phyloP scores from a whole-genome alignment of 2,888 invertebrate genomes.

The Lithophane leautieri region DNA sequence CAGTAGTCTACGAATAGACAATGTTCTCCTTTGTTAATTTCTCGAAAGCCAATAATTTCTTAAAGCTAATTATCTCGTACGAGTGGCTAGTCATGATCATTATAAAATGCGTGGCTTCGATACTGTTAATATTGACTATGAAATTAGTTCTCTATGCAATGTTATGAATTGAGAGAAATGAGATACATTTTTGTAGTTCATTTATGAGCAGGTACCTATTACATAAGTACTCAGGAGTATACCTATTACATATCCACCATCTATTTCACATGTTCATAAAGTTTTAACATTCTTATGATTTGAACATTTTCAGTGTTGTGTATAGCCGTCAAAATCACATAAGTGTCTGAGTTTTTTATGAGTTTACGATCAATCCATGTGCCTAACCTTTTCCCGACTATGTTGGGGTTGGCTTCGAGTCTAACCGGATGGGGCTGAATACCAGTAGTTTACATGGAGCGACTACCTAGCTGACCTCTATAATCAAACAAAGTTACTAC shows the following conservation, averaged over 20 bases:
- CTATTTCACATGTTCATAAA: neutral
- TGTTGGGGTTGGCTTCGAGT: neutral
- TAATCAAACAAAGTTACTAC: neutral
- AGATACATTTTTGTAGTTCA: neutral
- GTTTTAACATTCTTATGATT: neutral
- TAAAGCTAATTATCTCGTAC: conserved; percentile 12
- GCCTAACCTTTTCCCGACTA: neutral
- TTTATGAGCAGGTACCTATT: neutral
- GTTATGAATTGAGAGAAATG: too few relatives aligned
- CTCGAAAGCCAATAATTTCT: conserved; percentile 18
- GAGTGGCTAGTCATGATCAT: neutral
- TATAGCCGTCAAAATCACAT: neutral
- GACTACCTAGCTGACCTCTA: too few relatives aligned
- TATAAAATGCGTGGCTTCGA: neutral
- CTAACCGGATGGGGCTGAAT: neutral
- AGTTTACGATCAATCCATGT: neutral
- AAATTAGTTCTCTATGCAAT: too few relatives aligned
- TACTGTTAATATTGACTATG: neutral
- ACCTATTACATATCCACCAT: neutral
- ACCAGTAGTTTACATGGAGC: too few relatives aligned
- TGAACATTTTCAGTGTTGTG: too few relatives aligned
- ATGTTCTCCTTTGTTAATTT: conserved; percentile 23
- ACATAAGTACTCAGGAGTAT: neutral
- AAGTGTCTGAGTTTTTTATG: neutral
- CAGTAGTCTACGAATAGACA: conserved; percentile 10